Conservation (phyloP, 2,888 invertebrate species). For the Leptopilina syphax region DNA sequence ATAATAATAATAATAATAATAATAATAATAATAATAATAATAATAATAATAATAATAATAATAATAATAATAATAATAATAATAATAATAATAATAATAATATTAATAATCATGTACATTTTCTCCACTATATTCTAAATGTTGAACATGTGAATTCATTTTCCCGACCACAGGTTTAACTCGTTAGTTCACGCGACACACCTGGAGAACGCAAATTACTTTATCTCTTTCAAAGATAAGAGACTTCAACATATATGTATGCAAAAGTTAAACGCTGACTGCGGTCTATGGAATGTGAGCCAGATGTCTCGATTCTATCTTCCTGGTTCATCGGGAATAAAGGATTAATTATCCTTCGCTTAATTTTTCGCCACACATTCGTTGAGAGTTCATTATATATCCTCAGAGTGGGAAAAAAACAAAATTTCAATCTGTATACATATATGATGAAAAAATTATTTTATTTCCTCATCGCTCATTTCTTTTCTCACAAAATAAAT, state of each 20-base stretch:
- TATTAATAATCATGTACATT: not conserved
- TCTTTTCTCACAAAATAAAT: too few relatives aligned
- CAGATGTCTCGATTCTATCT: slow-evolving; percentile 10
- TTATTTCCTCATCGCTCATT: too few relatives aligned
- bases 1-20: too few relatives aligned
- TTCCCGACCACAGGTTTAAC: slow-evolving; percentile 19
- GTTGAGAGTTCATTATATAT: too few relatives aligned
- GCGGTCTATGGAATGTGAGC: slow-evolving; percentile 12
- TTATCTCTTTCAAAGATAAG: slow-evolving; percentile 20
- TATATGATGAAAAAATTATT: too few relatives aligned
- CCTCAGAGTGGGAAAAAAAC: too few relatives aligned
- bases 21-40: too few relatives aligned
- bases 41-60: too few relatives aligned
- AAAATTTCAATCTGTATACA: too few relatives aligned
- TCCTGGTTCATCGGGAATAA: slow-evolving; percentile 9
- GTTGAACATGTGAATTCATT: slow-evolving; percentile 9
- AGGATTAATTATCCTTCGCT: not conserved
- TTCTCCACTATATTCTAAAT: slow-evolving; percentile 2
- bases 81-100: too few relatives aligned
- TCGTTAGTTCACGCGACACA: slow-evolving; percentile 12
- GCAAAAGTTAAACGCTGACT: not conserved
- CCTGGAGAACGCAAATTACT: slow-evolving; percentile 36
- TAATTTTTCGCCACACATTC: not conserved
- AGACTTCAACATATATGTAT: not conserved
- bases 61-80: too few relatives aligned